Base-by-base conservation (phyloP, 2,888 invertebrate species). In the Gymnocheta viridis region DNA sequence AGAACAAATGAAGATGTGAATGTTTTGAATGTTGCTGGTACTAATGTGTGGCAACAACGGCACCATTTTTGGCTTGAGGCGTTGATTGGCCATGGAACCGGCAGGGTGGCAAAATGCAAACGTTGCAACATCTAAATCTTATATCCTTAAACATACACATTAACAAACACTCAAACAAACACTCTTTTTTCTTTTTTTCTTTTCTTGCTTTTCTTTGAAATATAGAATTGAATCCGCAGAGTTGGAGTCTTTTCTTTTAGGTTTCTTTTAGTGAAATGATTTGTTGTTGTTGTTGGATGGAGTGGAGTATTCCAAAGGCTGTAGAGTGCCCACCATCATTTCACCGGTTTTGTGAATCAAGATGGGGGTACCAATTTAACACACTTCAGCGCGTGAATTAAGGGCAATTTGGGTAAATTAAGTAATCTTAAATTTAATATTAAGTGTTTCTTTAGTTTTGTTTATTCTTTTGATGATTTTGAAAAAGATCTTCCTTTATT, bases 371-470 rank as follows among this genome's bases (percentile, higher is more conserved):
- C 79, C 89, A 90, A 89, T 89, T 89, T 89, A 89, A 89, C 90
- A 90, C 89, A 89, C 89, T 89, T 88, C 90, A 88, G 89, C 89
- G 89, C 90, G 89, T 89, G 89, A 89, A 90, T 89, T 89, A 89
- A 87, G 89, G 87, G 89, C 89, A 89, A 89, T 90, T 90, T 90
- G 85, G 88, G 32, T 81, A 87, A 90, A 90, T 89, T 90, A 89
- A 90, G 89, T 89, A 90, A 89, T 89, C 88, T 86, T 64, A 86
- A 60, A 77, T 73, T 81, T 72, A 70, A 82, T 67, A 44, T 62
- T 67, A 73, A 82, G 47, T 74, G 67, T 77, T 78, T 67, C 19
- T 67, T 70, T 66, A 60, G 14, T n/a, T 73, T 51, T 84, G 38
- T 72, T 74, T n/a, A n/a, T 58, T 70, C 35, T 72, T 72, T 60